Base-by-base conservation (phyloP, 2,888 invertebrate species). In the Macaria liturata region DNA sequence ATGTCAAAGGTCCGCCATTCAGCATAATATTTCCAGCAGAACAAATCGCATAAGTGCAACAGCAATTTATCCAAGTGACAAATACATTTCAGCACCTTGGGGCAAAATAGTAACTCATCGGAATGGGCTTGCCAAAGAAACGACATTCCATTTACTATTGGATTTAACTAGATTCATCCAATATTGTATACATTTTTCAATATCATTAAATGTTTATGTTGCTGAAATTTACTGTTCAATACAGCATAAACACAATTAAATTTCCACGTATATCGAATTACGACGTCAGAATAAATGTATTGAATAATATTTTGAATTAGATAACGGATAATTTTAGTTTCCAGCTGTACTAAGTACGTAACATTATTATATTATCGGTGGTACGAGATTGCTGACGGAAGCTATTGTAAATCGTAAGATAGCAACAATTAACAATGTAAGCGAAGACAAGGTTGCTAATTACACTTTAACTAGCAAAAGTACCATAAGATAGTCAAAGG, bases 121-220 rank as follows among this genome's bases (percentile, higher is more conserved):
- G 49, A 65, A 59, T 59, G 54, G 62, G 53, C 54, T 63, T 49
- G 61, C 55, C 40, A 49, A 52, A 57, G 57, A 55, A 59, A 51
- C 50, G 54, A 45, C 63, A 63, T 67, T 63, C 62, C 65, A 54
- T 52, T 46, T 55, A 57, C 61, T 57, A 63, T 61, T 62, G 52
- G 54, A 65, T 48, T 51, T 42, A 32, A 31, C 31, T 45, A 45
- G 54, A 34, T 39, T 45, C 44, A 34, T n/a, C 34, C n/a, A 51
- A 47, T 47, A 39, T 34, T 54, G 47, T 54, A 50, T 48, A 46
- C 45, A 51, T 59, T 55, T 55, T 45, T 40, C n/a, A 31, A 0
- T 20, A 54, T 20, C 31, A 37, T 40, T 45, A 40, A 45, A 50
- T 44, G 40, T 57, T 49, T 53, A 46, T 53, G 46, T 42, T 57